A percentile compares a stretch with the other conserved stretches of the same genome.
Conservation (phyloP, 1,140 invertebrate genomes). For the Chrysomallon squamiferum region DNA sequence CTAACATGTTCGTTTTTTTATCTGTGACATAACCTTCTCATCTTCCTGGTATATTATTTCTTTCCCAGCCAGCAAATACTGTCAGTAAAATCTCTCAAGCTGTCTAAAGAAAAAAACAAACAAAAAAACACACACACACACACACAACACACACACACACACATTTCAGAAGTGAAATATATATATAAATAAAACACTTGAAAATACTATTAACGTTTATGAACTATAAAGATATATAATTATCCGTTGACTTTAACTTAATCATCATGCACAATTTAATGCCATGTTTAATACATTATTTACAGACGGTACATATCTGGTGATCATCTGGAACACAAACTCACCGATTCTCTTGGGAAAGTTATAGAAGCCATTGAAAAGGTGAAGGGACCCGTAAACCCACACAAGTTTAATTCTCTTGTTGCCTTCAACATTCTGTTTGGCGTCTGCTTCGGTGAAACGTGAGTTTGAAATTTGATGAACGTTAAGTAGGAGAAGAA, state of each 20-base stretch:
- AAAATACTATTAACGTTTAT: too few relatives aligned
- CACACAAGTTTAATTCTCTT: background rate
- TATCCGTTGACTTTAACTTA: too few relatives aligned
- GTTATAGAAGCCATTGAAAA: background rate
- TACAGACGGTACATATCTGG: background rate
- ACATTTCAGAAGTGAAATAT: too few relatives aligned
- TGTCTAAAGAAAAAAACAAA: constrained; percentile 7
- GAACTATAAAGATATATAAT: too few relatives aligned
- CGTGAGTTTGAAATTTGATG: background rate
- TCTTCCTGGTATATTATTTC: constrained; percentile 18
- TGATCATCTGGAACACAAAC: background rate
- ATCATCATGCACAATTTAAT: too few relatives aligned
- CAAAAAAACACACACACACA: too few relatives aligned
- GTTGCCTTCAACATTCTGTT: background rate
- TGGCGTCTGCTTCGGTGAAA: background rate
- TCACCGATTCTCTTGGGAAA: background rate
- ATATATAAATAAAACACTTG: too few relatives aligned
- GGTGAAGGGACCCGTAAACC: background rate
- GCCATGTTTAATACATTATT: background rate
- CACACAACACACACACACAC: too few relatives aligned
- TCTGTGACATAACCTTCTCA: constrained; percentile 6
- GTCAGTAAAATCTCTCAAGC: constrained; percentile 23
- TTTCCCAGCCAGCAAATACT: constrained; percentile 12
- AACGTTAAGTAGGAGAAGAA: too few relatives aligned
- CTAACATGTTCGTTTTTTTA: constrained; percentile 23